These are phyloP conservation scores for Acanthosoma haemorrhoidale DNA, from an alignment of 2,888 invertebrate species.

Conservation along the genomic window DNA sequence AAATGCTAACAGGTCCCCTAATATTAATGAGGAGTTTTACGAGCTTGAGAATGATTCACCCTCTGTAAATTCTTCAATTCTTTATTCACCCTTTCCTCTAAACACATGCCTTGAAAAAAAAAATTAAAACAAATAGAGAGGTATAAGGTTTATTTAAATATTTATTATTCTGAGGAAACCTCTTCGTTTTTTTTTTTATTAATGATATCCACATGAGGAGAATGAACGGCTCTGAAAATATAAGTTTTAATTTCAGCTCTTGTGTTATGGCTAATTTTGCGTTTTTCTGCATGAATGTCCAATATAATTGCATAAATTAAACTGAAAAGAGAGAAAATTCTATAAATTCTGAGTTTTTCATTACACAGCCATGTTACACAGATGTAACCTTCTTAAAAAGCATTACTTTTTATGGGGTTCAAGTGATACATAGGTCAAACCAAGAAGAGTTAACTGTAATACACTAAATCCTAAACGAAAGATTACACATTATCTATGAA, in stretches of 20 bases:
- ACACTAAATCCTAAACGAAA: too few relatives aligned
- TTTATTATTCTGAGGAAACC: conserved; percentile 1
- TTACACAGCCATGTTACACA: too few relatives aligned
- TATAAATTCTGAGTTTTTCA: too few relatives aligned
- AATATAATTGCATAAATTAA: background rate
- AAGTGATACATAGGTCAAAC: too few relatives aligned
- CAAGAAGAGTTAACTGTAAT: too few relatives aligned
- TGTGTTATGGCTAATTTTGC: background rate
- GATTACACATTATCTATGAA: too few relatives aligned
- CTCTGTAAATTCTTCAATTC: conserved; percentile 25
- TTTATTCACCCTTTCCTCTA: conserved; percentile 23
- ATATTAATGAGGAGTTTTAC: conserved; percentile 26
- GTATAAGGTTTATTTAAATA: conserved; percentile 26
- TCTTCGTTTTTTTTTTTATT: background rate
- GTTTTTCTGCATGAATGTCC: background rate
- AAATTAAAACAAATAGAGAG: background rate
- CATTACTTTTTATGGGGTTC: too few relatives aligned
- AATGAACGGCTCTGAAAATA: background rate
- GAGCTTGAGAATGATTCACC: conserved; percentile 18
- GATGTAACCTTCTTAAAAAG: too few relatives aligned
- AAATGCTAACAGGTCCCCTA: conserved; percentile 22
- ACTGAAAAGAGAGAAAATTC: too few relatives aligned
- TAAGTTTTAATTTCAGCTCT: background rate
- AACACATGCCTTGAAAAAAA: background rate
- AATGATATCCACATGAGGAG: background rate